Percentiles rank a stretch among this genome's conserved stretches.
These are phyloP conservation scores for Pocota personata DNA, from an alignment of 2,888 invertebrate species.

Conservation along the genomic window DNA sequence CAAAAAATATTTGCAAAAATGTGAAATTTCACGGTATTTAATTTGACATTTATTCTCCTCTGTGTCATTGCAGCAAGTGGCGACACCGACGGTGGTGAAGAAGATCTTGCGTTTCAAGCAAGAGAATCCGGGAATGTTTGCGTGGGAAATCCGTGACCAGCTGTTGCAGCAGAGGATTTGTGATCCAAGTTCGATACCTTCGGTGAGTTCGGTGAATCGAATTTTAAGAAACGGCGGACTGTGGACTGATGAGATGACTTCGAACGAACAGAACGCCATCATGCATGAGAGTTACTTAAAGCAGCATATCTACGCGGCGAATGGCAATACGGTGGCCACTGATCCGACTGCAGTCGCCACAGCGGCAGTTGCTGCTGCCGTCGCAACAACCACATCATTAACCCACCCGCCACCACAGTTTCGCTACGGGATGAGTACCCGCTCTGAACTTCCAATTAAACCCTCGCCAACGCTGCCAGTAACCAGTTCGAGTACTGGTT, in stretches of 20 bases:
- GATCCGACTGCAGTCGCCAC: conserved; percentile 55
- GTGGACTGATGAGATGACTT: conserved; percentile 87
- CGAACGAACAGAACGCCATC: conserved; percentile 81
- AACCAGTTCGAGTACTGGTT: conserved; percentile 26
- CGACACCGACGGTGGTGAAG: conserved; percentile 97
- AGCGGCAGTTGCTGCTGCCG: conserved; percentile 72
- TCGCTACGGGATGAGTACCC: conserved; percentile 63
- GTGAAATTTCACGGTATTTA: conserved; percentile 81
- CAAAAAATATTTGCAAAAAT: conserved; percentile 46
- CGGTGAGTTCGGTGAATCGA: conserved; percentile 96
- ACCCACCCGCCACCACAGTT: conserved; percentile 73
- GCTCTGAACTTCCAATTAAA: conserved; percentile 78
- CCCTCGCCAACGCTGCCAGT: conserved; percentile 79
- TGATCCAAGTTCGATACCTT: conserved; percentile 95
- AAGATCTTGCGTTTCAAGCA: conserved; percentile 96
- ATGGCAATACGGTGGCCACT: conserved; percentile 61
- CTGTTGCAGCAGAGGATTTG: conserved; percentile 95
- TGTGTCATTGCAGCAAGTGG: conserved; percentile 91
- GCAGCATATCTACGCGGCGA: conserved; percentile 78
- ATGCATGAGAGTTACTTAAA: conserved; percentile 79
- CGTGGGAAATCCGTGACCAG: conserved; percentile 97
- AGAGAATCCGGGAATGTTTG: conserved; percentile 98
- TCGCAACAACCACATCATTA: conserved; percentile 59
- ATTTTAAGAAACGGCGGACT: conserved; percentile 94
- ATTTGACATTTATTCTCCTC: conserved; percentile 71